Base-by-base conservation (phyloP, 2,888 invertebrate species). In the Chorisops tibialis region DNA sequence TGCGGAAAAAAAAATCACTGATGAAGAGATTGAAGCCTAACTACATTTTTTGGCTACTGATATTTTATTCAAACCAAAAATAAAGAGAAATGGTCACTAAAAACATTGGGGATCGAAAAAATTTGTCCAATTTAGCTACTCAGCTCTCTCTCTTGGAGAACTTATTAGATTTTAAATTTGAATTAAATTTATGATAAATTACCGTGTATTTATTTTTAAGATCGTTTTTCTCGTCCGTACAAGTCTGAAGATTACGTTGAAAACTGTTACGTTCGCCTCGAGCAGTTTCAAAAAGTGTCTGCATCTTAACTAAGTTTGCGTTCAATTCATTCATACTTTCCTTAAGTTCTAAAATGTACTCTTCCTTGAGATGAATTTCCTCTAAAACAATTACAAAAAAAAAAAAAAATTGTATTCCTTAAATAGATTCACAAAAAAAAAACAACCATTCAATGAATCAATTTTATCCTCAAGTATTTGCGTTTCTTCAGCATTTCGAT, bases 231-330 rank as follows among this genome's bases (percentile, higher is more conserved):
- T 90, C 87, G 35, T 90, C 88, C 1, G 84, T 83, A 0, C 83
- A 79, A 66, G 85, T 81, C 65, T 85, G 82, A 45, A 92, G 80
- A 70, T 85, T 85, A 74, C 92, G 91, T 71, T 88, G 87, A 70
- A 88, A 81, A 66, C 86, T 81, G 72, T 91, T 92, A 37, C 89
- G 80, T 72, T 95, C 94, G 12, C 87, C 86, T 7, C 88, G 79
- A 0, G 89, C 82, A 1, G 85, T 81, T 73, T 94, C 93, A 65
- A 91, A 85, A 11, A 89, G 79, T 61, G 87, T 87, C 63, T 88
- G 83, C 2, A 75, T 70, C 62, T 71, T 72, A 16, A 66, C 63
- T 63, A 74, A 71, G 64, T 74, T 75, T 2, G 67, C 56, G 65
- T 77, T 75, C n/a, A 72, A 59, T 50, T 78, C 75, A 19, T 70